Base-by-base conservation (phyloP, 2,888 invertebrate species). In the Drosophila gaucha region DNA sequence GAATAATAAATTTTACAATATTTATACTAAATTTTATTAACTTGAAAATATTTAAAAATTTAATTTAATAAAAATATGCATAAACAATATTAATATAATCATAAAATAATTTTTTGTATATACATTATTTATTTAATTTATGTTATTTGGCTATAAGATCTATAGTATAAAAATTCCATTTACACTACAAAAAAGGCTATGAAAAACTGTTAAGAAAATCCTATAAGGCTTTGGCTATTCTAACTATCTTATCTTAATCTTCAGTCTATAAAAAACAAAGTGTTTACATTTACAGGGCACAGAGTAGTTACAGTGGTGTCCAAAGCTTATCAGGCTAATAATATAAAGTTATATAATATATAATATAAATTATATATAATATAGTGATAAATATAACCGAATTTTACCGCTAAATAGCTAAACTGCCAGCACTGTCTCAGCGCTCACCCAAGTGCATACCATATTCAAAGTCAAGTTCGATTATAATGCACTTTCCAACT, bases 401-500 rank as follows among this genome's bases (percentile, higher is more conserved):
- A 5, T 9, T 50, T 6, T 18, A 10, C 9, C 1, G 24, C 14
- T 10, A 22, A 51, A 8, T 5, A 30, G 51, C 51, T 30, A 16
- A 51, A 1, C 20, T 12, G 30, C 5, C 51, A 51, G 30, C 51
- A 22, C 39, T 41, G 30, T 12, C 22, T 1, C n/a, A 28, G 28
- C 9, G 9, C 0, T 26, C 38, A 14, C 20, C 2, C 38, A 9
- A 50, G 20, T 56, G 30, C n/a, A 52, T 28, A 6, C 12, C 2
- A 22, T 35, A 49, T 26, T 10, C 14, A 55, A 55, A 16, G 38
- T 20, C 39, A 12, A 39, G 10, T 57, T 14, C 14, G 3, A 54
- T 43, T 28, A 10, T 3, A 52, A 30, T 41, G 28, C 39, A 16
- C 14, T 12, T 30, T 28, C 10, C 52, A 6, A 38, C 30, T 38